phyloP scores from a whole-genome alignment of 2,888 invertebrate genomes.

The Tinea semifulvella region DNA sequence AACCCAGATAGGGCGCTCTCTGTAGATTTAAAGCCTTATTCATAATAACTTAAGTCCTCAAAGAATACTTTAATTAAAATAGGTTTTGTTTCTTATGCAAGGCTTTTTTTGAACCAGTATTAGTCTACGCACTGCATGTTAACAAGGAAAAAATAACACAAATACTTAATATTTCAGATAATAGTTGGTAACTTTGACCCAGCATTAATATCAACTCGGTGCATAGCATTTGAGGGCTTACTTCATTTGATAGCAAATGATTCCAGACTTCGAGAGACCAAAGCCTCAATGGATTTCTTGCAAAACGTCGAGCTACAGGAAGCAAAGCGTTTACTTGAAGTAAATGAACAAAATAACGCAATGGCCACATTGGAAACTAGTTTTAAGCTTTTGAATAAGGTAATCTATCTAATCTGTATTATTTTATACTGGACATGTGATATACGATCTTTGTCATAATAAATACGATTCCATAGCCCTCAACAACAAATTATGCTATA shows the following conservation, averaged over 20 bases:
- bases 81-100: no score
- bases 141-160: no score
- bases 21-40: no score
- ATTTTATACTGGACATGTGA: no score
- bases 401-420: conserved; percentile 23
- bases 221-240: conserved; percentile 71
- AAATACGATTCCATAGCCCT: no score
- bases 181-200: conserved; percentile 76
- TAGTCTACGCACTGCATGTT: no score
- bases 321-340: conserved; percentile 67
- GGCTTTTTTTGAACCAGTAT: no score
- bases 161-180: conserved; percentile 57
- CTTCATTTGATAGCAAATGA: conserved; percentile 65
- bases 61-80: no score
- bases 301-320: conserved; percentile 71
- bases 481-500: no score
- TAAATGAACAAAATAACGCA: conserved; percentile 70
- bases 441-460: no score
- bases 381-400: conserved; percentile 70
- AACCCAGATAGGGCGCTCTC: no score
- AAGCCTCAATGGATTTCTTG: conserved; percentile 68
- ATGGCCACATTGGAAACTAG: conserved; percentile 72
- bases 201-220: conserved; percentile 70
- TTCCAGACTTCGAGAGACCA: conserved; percentile 65
- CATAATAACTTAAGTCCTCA: no score